Evolutionary conservation across 35 echinoderm and acorn worm species (phyloP), one percentile per base, ranked within the genome.

Genomic region (Acanthaster planci): DNA sequence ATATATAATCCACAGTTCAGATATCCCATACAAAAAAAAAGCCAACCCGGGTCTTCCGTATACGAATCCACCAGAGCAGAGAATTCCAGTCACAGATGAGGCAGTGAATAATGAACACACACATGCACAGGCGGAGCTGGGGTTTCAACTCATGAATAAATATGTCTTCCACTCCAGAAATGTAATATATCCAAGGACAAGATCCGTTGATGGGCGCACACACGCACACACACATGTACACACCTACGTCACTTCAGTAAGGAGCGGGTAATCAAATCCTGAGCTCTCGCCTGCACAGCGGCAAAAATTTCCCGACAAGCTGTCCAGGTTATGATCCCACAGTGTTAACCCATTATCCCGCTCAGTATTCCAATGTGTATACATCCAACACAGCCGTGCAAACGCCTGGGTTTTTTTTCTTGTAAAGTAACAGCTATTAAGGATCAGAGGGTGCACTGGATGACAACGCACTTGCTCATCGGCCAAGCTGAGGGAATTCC

Each of bases 401-500:
- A 72, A 72, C 26, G 18, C 21, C 19, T 26, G 30, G 64, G n/a
- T n/a, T n/a, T n/a, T n/a, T n/a, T n/a, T 72, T 4, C 42, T 47
- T 6, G 42, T 72, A 72, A 26, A 72, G 30, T 29, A 72, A 72
- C 64, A 72, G n/a, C 64, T 31, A 30, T 72, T 72, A 72, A 31
- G 30, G 42, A 31, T 34, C 64, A 21, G 64, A 21, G 64, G 64
- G 64, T 72, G 18, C 23, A 29, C 34, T 26, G 64, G 64, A 72
- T 72, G 64, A 72, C 64, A 72, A 72, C 34, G 10, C 34, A 36
- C 26, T 72, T 26, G 14, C 34, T 34, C 34, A 26, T 72, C 14
- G 64, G 26, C 34, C 64, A 29, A 72, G 64, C 64, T 72, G 64
- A 72, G 64, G 64, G 64, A 72, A 72, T 72, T 72, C 64, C 64